Evolutionary conservation across 1,140 invertebrate species (phyloP), one percentile per base, ranked within the genome.

Genomic region (Caenorhabditis remanei): DNA sequence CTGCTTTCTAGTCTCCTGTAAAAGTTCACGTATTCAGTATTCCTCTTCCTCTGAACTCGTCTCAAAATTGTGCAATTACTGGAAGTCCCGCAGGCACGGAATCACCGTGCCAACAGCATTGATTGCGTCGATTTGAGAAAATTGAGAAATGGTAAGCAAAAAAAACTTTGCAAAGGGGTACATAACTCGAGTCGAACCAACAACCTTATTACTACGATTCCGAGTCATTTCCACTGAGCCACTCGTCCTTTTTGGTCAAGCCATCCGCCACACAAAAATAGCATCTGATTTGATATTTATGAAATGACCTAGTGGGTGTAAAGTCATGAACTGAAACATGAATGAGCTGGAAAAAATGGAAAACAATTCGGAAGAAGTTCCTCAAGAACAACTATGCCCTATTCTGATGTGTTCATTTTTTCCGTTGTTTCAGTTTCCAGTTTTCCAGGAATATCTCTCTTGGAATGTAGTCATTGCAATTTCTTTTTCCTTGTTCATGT

Each of bases 11-110:
- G 21, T 43, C 7, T 43, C 19, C 24, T n/a, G 32, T 32, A 19
- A 43, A 71, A 71, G 11, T 24, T 71, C 16, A 43, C 67, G 16
- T 71, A 79, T 79, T 79, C 71, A 79, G 71, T 50, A 19, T 50
- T 79, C 13, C 21, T 32, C 5, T 24, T 21, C 65, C 4, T 71
- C 65, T 43, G 41, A 71, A 16, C 32, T 40, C 32, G 7, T n/a
- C 14, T 79, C 71, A 79, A 79, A 50, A 79, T 79, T 79, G 71
- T 79, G 71, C 71, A 79, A 21, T 50, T 79, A 79, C 71, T 79
- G 32, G 32, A 79, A 79, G 71, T 79, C 5, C 71, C 71, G n/a
- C 71, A 79, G 46, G 43, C 71, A 41, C 71, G 71, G 71, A 79
- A 79, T 53, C 71, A 79, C 46, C 71, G 71, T 50, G 71, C 71